Percentiles rank a stretch among this genome's conserved stretches.
phyloP scores from a whole-genome alignment of 2,888 invertebrate species.

The Gastracanthus pulcherrimus region DNA sequence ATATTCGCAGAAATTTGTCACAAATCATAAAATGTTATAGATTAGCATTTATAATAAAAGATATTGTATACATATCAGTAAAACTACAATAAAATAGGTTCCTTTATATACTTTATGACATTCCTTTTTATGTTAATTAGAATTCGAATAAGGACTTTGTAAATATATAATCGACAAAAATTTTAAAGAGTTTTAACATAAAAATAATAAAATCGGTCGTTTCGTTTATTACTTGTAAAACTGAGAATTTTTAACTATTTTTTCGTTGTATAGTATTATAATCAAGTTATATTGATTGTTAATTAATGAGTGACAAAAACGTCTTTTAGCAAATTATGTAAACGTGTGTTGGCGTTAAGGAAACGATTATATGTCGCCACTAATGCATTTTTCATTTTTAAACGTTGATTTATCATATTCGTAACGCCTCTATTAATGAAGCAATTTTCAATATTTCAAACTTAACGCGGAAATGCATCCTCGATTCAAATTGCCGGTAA shows the following conservation, averaged over 20 bases:
- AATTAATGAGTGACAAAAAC: not conserved
- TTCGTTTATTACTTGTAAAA: not conserved
- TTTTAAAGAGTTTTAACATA: not conserved
- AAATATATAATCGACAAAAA: not conserved
- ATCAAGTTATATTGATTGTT: not conserved
- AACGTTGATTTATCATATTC: slow-evolving; percentile 28
- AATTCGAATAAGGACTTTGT: not conserved
- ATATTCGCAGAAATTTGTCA: not conserved
- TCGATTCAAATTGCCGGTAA: slow-evolving; percentile 2
- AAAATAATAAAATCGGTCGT: not conserved
- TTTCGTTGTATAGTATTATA: not conserved
- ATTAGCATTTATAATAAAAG: not conserved
- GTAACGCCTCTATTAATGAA: slow-evolving; percentile 10
- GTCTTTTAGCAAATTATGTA: not conserved
- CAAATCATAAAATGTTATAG: not conserved
- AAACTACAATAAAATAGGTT: too few species aligned
- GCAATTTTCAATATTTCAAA: not conserved
- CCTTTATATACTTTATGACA: too few species aligned
- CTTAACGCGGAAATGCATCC: slow-evolving; percentile 10
- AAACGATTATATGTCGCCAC: slow-evolving; percentile 30
- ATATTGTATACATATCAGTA: not conserved
- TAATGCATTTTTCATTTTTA: slow-evolving; percentile 36
- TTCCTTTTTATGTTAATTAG: not conserved
- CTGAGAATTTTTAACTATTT: not conserved
- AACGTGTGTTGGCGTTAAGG: slow-evolving; percentile 30